Conservation (phyloP, 2,113 vertebrate species). For the Crotalus tigris region DNA sequence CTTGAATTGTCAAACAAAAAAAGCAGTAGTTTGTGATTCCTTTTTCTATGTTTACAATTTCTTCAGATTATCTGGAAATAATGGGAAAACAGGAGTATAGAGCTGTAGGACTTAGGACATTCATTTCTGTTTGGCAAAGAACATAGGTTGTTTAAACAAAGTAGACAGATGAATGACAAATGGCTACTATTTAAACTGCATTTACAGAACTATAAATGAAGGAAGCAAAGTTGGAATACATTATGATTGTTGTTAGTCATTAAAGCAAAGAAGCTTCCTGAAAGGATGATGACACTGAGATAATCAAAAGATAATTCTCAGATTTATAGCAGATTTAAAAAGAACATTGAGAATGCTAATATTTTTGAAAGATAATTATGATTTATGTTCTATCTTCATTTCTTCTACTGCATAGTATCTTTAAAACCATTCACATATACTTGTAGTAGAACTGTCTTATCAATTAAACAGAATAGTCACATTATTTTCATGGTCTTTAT, state of each 20-base stretch:
- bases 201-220: neutral
- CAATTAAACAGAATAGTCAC: conserved; percentile 12
- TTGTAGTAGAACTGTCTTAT: neutral
- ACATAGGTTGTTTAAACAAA: neutral
- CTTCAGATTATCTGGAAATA: neutral
- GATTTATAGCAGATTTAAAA: neutral
- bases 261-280: neutral
- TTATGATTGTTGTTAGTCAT: neutral
- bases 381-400: neutral
- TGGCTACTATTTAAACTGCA: neutral
- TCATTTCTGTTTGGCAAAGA: neutral
- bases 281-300: neutral
- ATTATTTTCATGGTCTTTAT: neutral
- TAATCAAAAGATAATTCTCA: neutral
- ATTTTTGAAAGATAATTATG: neutral
- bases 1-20: neutral
- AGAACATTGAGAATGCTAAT: neutral
- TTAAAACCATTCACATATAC: neutral
- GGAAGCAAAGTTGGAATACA: neutral
- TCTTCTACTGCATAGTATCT: neutral
- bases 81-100: neutral
- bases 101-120: neutral
- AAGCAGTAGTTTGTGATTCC: neutral
- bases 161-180: neutral
- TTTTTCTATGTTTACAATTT: neutral